Conservation (phyloP, 2,113 vertebrate species). For the Vulpes vulpes region DNA sequence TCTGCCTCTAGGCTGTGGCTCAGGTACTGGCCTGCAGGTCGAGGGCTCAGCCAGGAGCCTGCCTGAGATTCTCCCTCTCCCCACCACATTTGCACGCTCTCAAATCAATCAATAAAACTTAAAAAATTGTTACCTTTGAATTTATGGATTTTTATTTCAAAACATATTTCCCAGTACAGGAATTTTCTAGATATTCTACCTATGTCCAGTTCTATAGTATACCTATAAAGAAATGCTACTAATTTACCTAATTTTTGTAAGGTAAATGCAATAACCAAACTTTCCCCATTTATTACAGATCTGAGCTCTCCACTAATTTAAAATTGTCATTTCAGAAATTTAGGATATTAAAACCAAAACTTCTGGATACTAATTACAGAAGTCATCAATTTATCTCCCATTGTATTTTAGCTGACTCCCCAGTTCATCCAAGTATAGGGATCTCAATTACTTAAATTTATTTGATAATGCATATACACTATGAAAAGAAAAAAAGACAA, state of each 20-base stretch:
- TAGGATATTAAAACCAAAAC: not conserved
- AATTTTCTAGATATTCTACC: conserved; percentile 8
- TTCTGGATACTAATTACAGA: not conserved
- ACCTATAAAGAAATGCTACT: not conserved
- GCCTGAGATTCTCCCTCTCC: not conserved
- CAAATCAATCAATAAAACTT: no score
- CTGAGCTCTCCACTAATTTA: not conserved
- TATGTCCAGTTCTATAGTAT: not conserved
- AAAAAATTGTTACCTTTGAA: not conserved
- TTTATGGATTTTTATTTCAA: conserved; percentile 37
- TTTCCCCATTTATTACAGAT: not conserved
- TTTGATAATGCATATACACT: not conserved
- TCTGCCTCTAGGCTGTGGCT: not conserved
- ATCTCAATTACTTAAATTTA: conserved; percentile 41
- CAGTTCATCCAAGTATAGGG: not conserved
- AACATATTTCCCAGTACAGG: not conserved
- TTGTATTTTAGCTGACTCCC: not conserved
- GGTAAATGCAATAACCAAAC: not conserved
- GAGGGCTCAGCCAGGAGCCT: not conserved
- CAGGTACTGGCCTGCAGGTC: not conserved
- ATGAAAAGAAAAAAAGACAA: not conserved
- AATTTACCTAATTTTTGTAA: not conserved
- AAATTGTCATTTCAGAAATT: conserved; percentile 40
- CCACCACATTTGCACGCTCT: no score
- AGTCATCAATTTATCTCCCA: not conserved